These are phyloP conservation scores for Erebia aethiops DNA, from an alignment of 2,888 invertebrate genomes.

Conservation along the genomic window DNA sequence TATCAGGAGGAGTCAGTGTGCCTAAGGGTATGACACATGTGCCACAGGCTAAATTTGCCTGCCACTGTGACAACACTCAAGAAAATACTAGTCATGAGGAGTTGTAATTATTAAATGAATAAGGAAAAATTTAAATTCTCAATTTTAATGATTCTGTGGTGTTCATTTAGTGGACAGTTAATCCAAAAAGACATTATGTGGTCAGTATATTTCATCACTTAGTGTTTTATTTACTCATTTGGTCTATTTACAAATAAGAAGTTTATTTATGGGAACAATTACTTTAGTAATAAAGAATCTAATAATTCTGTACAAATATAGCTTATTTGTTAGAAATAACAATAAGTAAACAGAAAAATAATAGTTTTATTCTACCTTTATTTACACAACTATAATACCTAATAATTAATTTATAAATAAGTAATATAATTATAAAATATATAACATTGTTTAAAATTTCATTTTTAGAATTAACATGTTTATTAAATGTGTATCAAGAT, in stretches of 20 bases:
- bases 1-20: conserved; percentile 72
- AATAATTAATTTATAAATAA: too few relatives aligned
- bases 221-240: too few relatives aligned
- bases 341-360: neutral
- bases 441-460: too few relatives aligned
- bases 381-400: neutral
- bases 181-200: neutral
- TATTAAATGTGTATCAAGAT: too few relatives aligned
- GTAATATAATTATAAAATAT: too few relatives aligned
- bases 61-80: conserved; percentile 52
- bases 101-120: conserved; percentile 43
- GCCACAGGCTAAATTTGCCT: conserved; percentile 60
- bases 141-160: neutral
- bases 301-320: neutral
- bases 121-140: neutral
- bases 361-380: neutral
- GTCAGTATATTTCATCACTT: neutral
- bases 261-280: conserved; percentile 4
- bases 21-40: conserved; percentile 65
- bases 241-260: too few relatives aligned
- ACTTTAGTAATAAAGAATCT: neutral
- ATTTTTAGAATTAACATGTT: too few relatives aligned
- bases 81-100: conserved; percentile 56
- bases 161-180: neutral
- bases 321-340: neutral